Percentiles rank a stretch among this genome's conserved stretches.
Evolutionary conservation across 1,140 invertebrate species (phyloP).

Genomic region (Oscheius sp.): DNA sequence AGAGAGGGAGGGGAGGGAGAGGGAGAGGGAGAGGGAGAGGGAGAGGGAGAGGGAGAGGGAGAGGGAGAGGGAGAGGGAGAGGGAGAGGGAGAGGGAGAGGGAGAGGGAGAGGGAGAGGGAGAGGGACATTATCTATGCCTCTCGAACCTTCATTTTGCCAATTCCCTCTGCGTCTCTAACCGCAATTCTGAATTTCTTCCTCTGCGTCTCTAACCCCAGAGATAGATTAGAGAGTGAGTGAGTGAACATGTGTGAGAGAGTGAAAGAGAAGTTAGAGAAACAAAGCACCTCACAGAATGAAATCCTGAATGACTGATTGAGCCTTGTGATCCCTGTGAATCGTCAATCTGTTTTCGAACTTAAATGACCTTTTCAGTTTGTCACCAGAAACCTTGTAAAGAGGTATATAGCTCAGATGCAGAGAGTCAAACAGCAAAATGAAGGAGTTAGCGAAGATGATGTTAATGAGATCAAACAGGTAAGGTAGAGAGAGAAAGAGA

Average conservation of each 20-base stretch:
- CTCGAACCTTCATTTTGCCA: no score
- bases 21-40: background rate
- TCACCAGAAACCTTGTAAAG: constrained; percentile 76
- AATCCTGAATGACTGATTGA: no score
- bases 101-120: background rate
- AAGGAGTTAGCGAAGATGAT: constrained; percentile 88
- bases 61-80: background rate
- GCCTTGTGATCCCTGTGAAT: no score
- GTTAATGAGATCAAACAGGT: constrained; percentile 95
- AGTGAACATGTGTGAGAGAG: no score
- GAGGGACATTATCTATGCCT: no score
- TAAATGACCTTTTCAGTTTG: constrained; percentile 64
- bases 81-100: background rate
- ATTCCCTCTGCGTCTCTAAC: no score
- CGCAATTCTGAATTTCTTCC: no score
- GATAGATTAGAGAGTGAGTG: no score
- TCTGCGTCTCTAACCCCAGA: no score
- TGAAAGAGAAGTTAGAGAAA: no score
- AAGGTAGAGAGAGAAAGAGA: constrained; percentile 65
- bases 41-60: background rate
- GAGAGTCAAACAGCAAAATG: constrained; percentile 74
- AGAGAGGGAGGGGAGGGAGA: background rate
- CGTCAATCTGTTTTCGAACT: background rate
- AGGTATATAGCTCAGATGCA: constrained; percentile 81
- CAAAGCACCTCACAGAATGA: no score